These are phyloP conservation scores for Sipha flava DNA, from an alignment of 1,140 invertebrate species.

Conservation along the genomic window DNA sequence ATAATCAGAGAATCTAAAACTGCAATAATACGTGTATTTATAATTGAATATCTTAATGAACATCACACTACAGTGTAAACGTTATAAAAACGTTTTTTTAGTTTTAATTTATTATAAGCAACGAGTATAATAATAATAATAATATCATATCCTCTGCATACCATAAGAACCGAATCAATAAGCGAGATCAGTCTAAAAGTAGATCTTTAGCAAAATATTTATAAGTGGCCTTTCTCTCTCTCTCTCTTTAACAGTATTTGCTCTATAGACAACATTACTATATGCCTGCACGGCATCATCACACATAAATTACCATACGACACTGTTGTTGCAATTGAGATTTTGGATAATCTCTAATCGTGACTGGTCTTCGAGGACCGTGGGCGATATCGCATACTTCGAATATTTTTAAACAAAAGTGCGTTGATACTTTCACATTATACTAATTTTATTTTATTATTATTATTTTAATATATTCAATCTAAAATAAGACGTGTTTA, in stretches of 20 bases:
- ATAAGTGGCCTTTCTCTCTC: slow-evolving; percentile 1
- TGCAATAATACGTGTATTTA: too few relatives aligned
- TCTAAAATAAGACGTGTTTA: neutral
- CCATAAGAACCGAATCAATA: neutral
- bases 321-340: neutral
- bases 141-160: too few relatives aligned
- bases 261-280: neutral
- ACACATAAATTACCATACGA: neutral
- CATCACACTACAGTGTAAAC: too few relatives aligned
- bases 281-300: neutral
- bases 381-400: neutral
- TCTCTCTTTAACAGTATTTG: too few relatives aligned
- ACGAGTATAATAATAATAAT: too few relatives aligned
- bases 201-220: neutral
- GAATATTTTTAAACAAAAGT: neutral
- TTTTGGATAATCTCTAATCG: neutral
- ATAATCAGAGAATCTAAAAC: too few relatives aligned
- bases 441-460: neutral
- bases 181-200: neutral
- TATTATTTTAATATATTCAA: neutral
- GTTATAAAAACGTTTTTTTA: too few relatives aligned
- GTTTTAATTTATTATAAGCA: too few relatives aligned
- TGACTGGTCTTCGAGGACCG: neutral
- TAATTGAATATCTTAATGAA: too few relatives aligned
- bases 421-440: neutral